These are phyloP conservation scores for Vireo altiloquus DNA, from an alignment of 2,113 vertebrate genomes.

Conservation along the genomic window DNA sequence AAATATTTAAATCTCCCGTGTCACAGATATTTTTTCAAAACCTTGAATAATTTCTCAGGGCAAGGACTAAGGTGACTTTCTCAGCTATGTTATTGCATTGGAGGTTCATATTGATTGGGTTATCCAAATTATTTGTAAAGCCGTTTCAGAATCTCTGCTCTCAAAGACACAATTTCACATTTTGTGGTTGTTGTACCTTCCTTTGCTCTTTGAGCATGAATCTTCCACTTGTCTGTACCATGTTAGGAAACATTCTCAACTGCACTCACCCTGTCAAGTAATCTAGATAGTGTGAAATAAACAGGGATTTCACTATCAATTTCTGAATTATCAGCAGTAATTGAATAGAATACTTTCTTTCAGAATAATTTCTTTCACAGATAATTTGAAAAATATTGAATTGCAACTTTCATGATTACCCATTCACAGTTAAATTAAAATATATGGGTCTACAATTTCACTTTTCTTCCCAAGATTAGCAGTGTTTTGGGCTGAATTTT, in stretches of 20 bases:
- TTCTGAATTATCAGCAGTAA: background rate
- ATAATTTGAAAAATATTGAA: background rate
- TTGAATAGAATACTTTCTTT: background rate
- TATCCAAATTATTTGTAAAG: background rate
- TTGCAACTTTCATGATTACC: background rate
- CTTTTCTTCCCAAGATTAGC: background rate
- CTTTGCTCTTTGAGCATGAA: background rate
- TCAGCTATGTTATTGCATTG: background rate
- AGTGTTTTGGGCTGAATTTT: background rate
- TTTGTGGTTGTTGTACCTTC: background rate
- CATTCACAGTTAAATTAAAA: background rate
- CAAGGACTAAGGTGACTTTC: background rate
- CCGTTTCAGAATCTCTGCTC: background rate
- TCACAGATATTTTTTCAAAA: background rate
- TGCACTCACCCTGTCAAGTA: background rate
- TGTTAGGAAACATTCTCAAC: background rate
- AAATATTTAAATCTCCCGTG: background rate
- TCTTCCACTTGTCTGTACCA: background rate
- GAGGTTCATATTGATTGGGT: background rate
- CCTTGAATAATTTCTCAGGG: background rate
- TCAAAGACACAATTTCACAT: background rate
- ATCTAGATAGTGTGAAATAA: background rate
- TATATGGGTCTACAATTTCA: background rate
- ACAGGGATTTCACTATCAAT: background rate
- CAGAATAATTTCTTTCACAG: background rate